Percentiles rank a stretch among this genome's conserved stretches.
Conservation (phyloP, 2,888 invertebrate species). For the Pseudanteris insignis region DNA sequence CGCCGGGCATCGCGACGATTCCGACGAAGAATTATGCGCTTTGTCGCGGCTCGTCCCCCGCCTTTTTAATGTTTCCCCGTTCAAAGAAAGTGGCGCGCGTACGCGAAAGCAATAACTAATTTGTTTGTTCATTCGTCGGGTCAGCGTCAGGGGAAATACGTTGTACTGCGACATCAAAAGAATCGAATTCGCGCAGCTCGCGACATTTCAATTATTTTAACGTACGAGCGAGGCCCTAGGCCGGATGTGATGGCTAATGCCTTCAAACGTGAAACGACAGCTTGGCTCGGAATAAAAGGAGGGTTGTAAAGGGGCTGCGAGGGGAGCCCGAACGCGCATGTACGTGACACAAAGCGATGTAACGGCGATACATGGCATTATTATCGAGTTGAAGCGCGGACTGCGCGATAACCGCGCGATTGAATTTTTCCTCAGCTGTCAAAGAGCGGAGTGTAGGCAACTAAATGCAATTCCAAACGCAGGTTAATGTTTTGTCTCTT, state of each 20-base stretch:
- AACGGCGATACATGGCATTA: slow-evolving; percentile 12
- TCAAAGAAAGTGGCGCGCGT: slow-evolving; percentile 42
- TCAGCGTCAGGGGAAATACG: slow-evolving; percentile 33
- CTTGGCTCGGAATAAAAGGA: slow-evolving; percentile 6
- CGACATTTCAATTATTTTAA: slow-evolving; percentile 51
- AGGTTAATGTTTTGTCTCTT: slow-evolving; percentile 13
- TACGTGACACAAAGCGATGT: slow-evolving; percentile 24
- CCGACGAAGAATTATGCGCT: slow-evolving; percentile 37
- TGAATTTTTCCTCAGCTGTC: slow-evolving; percentile 25
- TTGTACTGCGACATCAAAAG: slow-evolving; percentile 46
- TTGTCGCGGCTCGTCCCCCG: slow-evolving; percentile 38
- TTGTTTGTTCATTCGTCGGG: slow-evolving; percentile 36
- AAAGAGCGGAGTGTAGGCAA: slow-evolving; percentile 11
- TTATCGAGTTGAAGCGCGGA: slow-evolving; percentile 14
- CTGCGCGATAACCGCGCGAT: slow-evolving; percentile 21
- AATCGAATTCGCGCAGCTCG: slow-evolving; percentile 37
- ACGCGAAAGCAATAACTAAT: slow-evolving; percentile 50
- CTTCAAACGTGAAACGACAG: slow-evolving; percentile 27
- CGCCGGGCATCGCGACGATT: slow-evolving; percentile 37
- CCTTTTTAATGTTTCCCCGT: slow-evolving; percentile 31
- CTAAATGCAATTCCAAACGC: slow-evolving; percentile 14
- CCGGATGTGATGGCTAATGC: slow-evolving; percentile 38
- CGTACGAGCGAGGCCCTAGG: slow-evolving; percentile 27
- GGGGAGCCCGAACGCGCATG: too few species aligned
- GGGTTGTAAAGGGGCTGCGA: too few species aligned